Evolutionary conservation across 2,113 vertebrate genomes (phyloP).

Genomic region (Thamnophis sirtalis): DNA sequence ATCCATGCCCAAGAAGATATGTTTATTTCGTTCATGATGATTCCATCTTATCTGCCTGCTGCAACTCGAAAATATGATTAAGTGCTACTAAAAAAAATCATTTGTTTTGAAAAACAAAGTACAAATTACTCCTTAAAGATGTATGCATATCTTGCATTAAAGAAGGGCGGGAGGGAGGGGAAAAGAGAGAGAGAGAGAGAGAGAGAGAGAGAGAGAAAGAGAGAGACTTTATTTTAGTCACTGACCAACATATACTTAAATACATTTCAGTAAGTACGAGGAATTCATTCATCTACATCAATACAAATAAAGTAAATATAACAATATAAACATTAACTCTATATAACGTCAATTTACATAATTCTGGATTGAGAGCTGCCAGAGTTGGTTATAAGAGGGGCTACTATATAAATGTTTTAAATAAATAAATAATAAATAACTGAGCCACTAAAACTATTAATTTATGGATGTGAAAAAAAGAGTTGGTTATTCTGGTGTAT

Average conservation of each 20-base stretch:
- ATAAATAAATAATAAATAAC: neutral
- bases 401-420: neutral
- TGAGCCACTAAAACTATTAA: neutral
- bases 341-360: neutral
- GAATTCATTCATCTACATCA: neutral
- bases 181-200: neutral
- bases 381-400: neutral
- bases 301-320: neutral
- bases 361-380: neutral
- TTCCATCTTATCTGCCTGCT: slow-evolving; percentile 51
- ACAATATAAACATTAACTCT: neutral
- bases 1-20: slow-evolving; percentile 52
- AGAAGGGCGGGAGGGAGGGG: neutral
- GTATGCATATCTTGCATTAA: neutral
- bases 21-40: slow-evolving; percentile 42
- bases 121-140: neutral
- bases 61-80: slow-evolving; percentile 15
- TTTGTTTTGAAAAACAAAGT: slow-evolving; percentile 15
- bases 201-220: neutral
- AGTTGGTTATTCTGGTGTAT: neutral
- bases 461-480: neutral
- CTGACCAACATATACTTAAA: neutral
- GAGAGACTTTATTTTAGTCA: neutral
- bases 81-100: neutral
- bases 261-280: neutral